phyloP scores from a whole-genome alignment of 2,888 invertebrate species.

The Orthosia gracilis region DNA sequence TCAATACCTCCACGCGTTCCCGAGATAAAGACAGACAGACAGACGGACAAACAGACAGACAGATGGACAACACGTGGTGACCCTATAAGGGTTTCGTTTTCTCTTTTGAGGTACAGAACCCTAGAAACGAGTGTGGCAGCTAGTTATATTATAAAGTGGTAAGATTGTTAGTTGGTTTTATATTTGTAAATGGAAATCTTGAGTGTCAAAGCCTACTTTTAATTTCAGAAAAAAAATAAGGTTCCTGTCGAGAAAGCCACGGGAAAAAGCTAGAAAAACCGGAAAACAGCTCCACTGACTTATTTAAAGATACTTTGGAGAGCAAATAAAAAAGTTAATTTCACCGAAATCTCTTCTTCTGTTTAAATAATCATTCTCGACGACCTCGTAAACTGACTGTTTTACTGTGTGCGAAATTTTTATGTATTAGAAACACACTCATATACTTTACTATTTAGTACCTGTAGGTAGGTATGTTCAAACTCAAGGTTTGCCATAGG shows the following conservation, averaged over 20 bases:
- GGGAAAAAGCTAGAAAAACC: background rate
- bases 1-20: too few species aligned
- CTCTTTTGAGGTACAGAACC: too few species aligned
- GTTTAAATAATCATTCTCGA: slow-evolving; percentile 36
- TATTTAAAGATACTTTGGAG: slow-evolving; percentile 1
- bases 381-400: slow-evolving; percentile 35
- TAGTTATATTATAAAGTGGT: too few species aligned
- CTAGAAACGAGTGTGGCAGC: too few species aligned
- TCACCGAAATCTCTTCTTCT: slow-evolving; percentile 31
- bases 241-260: too few species aligned
- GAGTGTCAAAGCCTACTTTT: background rate
- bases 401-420: slow-evolving; percentile 17
- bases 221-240: background rate
- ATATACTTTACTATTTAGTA: background rate
- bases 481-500: too few species aligned
- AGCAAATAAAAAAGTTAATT: slow-evolving; percentile 28
- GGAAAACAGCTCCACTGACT: slow-evolving; percentile 1
- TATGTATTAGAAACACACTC: background rate
- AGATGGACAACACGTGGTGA: too few species aligned
- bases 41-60: too few species aligned
- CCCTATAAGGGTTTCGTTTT: too few species aligned
- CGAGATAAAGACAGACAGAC: too few species aligned
- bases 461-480: background rate
- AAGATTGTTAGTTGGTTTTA: too few species aligned
- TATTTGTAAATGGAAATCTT: too few species aligned